Evolutionary conservation across 37 sponge, comb jelly and placozoan species (phyloP).

Genomic region (Hexactinellida sp.): DNA sequence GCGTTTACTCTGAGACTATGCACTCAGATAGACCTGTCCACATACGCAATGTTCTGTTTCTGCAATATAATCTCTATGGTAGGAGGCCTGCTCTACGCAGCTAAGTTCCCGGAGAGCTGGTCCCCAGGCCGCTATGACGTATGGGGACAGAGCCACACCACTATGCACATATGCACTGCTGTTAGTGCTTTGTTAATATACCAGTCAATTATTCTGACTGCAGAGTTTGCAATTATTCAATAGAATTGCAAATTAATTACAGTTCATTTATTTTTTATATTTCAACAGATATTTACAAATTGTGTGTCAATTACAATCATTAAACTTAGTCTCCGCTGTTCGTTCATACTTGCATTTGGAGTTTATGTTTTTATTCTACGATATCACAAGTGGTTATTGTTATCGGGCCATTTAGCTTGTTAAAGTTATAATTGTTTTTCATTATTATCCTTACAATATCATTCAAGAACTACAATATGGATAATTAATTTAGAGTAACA

Average conservation of each 20-base stretch:
- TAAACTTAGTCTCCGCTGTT: no score
- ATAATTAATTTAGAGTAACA: no score
- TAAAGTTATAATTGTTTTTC: no score
- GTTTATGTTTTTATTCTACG: no score
- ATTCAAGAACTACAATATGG: no score
- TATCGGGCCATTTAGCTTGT: no score
- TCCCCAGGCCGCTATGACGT: not conserved
- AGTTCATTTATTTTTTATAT: not conserved
- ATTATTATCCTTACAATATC: no score
- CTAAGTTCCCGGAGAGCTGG: not conserved
- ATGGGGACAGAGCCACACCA: constrained; percentile 1
- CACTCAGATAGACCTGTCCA: not conserved
- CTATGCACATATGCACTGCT: not conserved
- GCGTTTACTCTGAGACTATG: not conserved
- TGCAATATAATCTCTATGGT: not conserved
- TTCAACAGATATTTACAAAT: not conserved
- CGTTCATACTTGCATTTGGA: no score
- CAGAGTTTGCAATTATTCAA: not conserved
- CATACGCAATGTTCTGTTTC: not conserved
- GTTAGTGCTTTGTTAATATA: not conserved
- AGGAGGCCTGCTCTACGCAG: not conserved
- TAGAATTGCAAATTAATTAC: not conserved
- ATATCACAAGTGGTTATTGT: no score
- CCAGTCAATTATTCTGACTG: not conserved
- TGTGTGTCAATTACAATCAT: no score